Percentiles rank a stretch among this genome's conserved stretches.
Conservation (phyloP, 2,113 vertebrate species). For the Dasyprocta punctata region DNA sequence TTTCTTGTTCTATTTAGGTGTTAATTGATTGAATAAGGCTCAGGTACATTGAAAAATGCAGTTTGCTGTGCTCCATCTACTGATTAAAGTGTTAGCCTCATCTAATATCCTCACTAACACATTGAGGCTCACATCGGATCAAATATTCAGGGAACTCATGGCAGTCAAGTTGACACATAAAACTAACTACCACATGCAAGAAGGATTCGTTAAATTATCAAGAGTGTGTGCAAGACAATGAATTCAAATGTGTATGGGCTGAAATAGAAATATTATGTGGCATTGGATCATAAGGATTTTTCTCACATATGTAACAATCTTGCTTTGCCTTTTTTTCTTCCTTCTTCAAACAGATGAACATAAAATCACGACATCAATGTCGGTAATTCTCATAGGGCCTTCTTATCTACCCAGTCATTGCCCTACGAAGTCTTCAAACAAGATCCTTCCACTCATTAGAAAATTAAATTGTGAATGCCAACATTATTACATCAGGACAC, state of each 20-base stretch:
- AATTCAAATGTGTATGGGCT: neutral
- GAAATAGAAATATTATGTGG: neutral
- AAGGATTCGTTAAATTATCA: neutral
- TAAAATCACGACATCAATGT: neutral
- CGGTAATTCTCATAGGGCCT: neutral
- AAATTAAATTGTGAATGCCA: neutral
- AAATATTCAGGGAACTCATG: neutral
- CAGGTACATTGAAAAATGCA: neutral
- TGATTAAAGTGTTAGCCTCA: neutral
- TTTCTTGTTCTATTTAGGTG: neutral
- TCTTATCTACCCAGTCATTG: neutral
- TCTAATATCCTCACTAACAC: neutral
- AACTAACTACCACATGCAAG: neutral
- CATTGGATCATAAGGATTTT: neutral
- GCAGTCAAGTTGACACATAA: neutral
- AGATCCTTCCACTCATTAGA: neutral
- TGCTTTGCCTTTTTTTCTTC: neutral
- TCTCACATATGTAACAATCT: neutral
- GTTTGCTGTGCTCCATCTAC: neutral
- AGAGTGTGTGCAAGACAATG: neutral
- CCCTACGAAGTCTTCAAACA: neutral
- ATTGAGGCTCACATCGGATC: neutral
- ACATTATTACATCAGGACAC: neutral
- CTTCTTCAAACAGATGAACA: neutral
- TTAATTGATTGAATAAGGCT: neutral